Conservation (phyloP, 2,113 vertebrate genomes). For the Boulengeromyrus knoepffleri region DNA sequence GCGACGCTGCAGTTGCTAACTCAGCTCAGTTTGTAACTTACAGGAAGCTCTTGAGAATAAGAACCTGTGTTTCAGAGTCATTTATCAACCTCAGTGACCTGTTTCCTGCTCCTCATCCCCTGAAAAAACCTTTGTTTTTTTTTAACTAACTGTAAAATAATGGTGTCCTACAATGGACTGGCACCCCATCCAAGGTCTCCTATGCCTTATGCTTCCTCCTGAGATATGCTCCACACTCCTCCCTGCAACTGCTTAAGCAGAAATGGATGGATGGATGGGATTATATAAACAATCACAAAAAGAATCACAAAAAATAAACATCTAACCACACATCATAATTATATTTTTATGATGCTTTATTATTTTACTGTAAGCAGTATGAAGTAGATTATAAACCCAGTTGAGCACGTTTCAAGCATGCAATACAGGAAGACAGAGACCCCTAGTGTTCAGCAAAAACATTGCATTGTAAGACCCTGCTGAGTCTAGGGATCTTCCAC, state of each 20-base stretch:
- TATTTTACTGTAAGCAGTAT: background rate
- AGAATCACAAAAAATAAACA: background rate
- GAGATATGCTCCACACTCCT: background rate
- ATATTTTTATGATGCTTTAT: background rate
- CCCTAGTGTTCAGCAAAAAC: conserved; percentile 8
- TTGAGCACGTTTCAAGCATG: background rate
- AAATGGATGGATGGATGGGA: background rate
- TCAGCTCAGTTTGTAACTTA: background rate
- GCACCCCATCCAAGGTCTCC: background rate
- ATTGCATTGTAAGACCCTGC: background rate
- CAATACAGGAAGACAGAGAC: background rate
- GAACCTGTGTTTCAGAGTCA: background rate
- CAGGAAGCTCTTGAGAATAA: background rate
- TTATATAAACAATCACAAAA: background rate
- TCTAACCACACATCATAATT: background rate
- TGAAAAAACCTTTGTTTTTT: background rate
- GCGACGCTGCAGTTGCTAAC: background rate
- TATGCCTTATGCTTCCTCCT: background rate
- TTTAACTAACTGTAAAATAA: background rate
- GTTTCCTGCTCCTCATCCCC: background rate
- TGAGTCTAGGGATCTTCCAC: background rate
- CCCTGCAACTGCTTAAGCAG: background rate
- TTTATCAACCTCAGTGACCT: background rate
- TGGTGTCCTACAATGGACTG: background rate
- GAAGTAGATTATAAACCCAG: background rate